Evolutionary conservation across 2,888 invertebrate genomes (phyloP), one percentile per base, ranked within the genome.

Genomic region (Parnassius apollo): DNA sequence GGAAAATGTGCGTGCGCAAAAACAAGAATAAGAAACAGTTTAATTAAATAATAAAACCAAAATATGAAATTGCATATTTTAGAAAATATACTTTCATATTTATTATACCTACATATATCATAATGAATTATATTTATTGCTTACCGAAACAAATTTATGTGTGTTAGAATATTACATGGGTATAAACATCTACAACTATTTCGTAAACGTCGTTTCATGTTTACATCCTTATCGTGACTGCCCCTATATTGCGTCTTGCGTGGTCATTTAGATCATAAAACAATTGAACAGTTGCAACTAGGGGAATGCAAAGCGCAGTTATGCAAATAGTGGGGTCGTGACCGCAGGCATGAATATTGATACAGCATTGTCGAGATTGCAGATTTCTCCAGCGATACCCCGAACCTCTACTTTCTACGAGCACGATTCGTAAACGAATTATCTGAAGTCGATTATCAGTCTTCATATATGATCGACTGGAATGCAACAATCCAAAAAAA

Each of bases 231-330:
- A 88, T 89, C 90, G 90, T 91, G 90, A 90, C 88, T 78, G 76
- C 79, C 78, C 78, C 82, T 78, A 84, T 83, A 87, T 87, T 86
- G 86, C 83, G 80, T 83, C 87, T 87, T 86, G 86, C 83, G 80
- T 84, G 90, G 89, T 91, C 90, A 91, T 89, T 90, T 89, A 85
- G 91, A 89, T 88, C 89, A 89, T 91, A 89, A 90, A 88, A 90
- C 90, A 90, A 91, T 91, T 88, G 88, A 87, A 88, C 89, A 86
- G 89, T 87, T 88, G 88, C 88, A 83, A 76, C 77, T 75, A 75
- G 80, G 85, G 80, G 85, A 88, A 89, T 87, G 89, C 85, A 85
- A 82, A 83, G 85, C 85, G 85, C 88, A 86, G 88, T 85, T 88
- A 91, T 91, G 91, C 89, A 89, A 91, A 91, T 91, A 84, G 81